These are phyloP conservation scores for Telmatochromis bifrenatus DNA, from an alignment of 2,113 vertebrate genomes.

Conservation along the genomic window DNA sequence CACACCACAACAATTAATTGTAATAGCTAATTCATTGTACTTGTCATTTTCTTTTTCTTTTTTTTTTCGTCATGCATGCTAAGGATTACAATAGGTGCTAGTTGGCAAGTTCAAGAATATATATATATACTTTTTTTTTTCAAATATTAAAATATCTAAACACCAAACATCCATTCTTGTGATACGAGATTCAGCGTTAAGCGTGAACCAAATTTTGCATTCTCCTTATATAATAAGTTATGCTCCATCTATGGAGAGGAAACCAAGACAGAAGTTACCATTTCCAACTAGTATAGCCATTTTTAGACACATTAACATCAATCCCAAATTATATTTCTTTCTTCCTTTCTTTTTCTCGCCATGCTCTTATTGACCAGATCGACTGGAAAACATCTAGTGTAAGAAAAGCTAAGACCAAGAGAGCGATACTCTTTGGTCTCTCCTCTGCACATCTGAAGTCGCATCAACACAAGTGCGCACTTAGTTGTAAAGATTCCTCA, in stretches of 20 bases:
- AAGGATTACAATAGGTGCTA: conserved; percentile 94
- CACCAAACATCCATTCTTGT: conserved; percentile 98
- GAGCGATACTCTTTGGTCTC: conserved; percentile 86
- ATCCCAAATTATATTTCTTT: conserved; percentile 56
- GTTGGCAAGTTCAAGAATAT: conserved; percentile 81
- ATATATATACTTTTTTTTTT: conserved; percentile 70
- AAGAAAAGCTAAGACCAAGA: conserved; percentile 82
- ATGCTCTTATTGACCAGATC: conserved; percentile 81
- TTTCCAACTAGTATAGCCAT: conserved; percentile 69
- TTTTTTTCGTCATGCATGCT: conserved; percentile 89
- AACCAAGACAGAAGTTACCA: conserved; percentile 67
- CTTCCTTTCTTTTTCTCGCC: conserved; percentile 40
- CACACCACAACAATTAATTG: conserved; percentile 98
- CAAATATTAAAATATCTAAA: conserved; percentile 88
- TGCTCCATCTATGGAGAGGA: conserved; percentile 78
- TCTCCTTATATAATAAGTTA: conserved; percentile 86
- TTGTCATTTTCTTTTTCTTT: conserved; percentile 68
- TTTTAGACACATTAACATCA: conserved; percentile 68
- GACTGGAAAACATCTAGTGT: conserved; percentile 85
- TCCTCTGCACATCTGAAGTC: conserved; percentile 96
- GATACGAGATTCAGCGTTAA: conserved; percentile 95
- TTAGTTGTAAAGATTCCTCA: conserved; percentile 99
- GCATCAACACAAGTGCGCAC: conserved; percentile 93
- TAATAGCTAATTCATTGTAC: conserved; percentile 89
- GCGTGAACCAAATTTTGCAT: conserved; percentile 90